Evolutionary conservation across 2,888 invertebrate species (phyloP).

Genomic region (Phaedon cochleariae): DNA sequence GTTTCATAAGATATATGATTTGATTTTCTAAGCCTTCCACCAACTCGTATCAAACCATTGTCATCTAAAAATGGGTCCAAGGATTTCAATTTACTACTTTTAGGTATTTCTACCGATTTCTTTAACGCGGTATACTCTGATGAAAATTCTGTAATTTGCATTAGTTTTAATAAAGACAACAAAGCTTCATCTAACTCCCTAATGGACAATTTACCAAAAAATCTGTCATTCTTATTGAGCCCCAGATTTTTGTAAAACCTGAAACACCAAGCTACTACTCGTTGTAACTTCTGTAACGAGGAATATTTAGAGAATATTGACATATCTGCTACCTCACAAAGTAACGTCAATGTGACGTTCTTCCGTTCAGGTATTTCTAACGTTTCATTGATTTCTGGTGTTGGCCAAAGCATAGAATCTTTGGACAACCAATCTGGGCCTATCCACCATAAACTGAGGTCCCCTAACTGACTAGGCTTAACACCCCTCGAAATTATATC

Average conservation of each 20-base stretch:
- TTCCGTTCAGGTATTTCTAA: no score
- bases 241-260: not conserved
- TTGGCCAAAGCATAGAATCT: no score
- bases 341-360: no score
- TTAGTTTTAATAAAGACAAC: no score
- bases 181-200: not conserved
- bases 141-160: not conserved
- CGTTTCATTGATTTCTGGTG: no score
- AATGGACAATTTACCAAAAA: not conserved
- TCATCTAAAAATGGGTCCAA: slow-evolving; percentile 29
- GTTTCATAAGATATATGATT: slow-evolving; percentile 24
- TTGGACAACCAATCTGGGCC: no score
- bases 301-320: slow-evolving; percentile 1
- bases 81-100: not conserved
- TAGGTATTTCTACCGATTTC: not conserved
- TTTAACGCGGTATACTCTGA: not conserved
- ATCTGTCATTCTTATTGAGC: not conserved
- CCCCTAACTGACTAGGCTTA: not conserved
- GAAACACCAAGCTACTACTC: not conserved
- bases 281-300: not conserved
- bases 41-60: no score
- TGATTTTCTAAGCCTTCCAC: slow-evolving; percentile 34
- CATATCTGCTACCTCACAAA: no score
- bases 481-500: slow-evolving; percentile 7
- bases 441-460: not conserved